Base-by-base conservation (phyloP, 1,140 invertebrate species). In the Drosophila mayri region DNA sequence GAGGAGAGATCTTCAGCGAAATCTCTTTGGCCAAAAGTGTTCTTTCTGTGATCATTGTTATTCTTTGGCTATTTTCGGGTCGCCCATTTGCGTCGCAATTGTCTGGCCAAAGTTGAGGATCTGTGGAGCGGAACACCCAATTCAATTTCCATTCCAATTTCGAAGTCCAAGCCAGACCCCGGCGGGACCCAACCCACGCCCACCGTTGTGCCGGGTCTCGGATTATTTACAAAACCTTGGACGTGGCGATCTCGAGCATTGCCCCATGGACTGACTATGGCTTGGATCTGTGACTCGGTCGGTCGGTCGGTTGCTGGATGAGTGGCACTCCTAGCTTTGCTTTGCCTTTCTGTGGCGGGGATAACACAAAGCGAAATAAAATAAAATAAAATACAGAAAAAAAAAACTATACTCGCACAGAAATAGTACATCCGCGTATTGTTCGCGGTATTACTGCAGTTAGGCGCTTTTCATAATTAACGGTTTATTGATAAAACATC, bases 341-440 rank as follows among this genome's bases (percentile, higher is more conserved):
- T 52, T 50, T 35, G 35, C 35, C 35, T 12, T 11, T 50, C 7
- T 57, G 62, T 61, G 62, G 44, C 65, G 63, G 73, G 78, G 65
- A 72, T 72, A 71, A 64, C 44, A 80, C 65, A 54, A 64, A 79
- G 76, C 66, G 37, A 81, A 60, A 73, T 58, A 67, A 73, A 61
- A 57, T 70, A 49, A 41, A 54, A 58, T 64, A 50, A 43, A 52
- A 49, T 44, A 38, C 49, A 71, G 32, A 67, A 46, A 22, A 79
- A 22, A 79, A 58, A 84, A 62, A 49, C 4, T 43, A n/a, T 18
- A 43, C 25, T 37, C 41, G 16, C 60, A 41, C 55, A 72, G 46
- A 84, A 84, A 84, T 47, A n/a, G n/a, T n/a, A 85, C 81, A 87
- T 87, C 84, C 84, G 84, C 80, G 85, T 87, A 87, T 87, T 87